Base-by-base conservation (phyloP, 2,113 vertebrate species). In the Nyctereutes procyonoides region DNA sequence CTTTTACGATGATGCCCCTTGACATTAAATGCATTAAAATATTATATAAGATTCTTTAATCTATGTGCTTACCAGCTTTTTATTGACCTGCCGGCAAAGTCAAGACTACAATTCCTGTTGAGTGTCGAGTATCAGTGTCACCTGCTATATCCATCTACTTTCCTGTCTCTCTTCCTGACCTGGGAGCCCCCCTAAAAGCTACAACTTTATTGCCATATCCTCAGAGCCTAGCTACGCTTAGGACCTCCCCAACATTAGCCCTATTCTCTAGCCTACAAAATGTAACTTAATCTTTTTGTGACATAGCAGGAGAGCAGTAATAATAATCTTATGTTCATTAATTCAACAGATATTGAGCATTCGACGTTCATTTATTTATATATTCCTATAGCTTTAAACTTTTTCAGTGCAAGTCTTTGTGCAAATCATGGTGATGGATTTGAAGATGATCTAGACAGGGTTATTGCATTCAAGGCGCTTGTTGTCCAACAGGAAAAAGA, bases 261-360 rank as follows among this genome's bases (percentile, higher is more conserved):
- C 63, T 71, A 4, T 90, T 92, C 85, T 92, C 56, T 35, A 90
- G 90, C 79, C 92, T 81, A 77, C 94, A 95, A 93, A 96, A 90
- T 55, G n/a, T 65, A 69, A 85, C 84, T 95, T 88, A 30, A 85
- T 97, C 76, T 96, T 38, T n/a, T 28, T 35, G 35, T 95, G 90
- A 90, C 80, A 95, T 6, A 76, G 83, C 86, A 73, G 48, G 65
- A 73, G 60, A 94, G 35, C 20, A 87, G 83, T 90, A 73, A 87
- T 80, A 92, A 93, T 71, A 92, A 90, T 92, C 43, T 73, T 77
- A 69, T 84, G 83, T 90, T 87, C 83, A 76, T 96, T 95, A 95
- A 83, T 95, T 95, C 86, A 96, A 24, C 77, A 83, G 73, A 48
- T 96, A 97, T 88, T 67, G 87, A 96, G n/a, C 58, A 89, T 26